Percentiles rank a stretch among this genome's conserved stretches.
These are phyloP conservation scores for Edolisoma coerulescens DNA, from an alignment of 2,113 vertebrate species.

Conservation along the genomic window DNA sequence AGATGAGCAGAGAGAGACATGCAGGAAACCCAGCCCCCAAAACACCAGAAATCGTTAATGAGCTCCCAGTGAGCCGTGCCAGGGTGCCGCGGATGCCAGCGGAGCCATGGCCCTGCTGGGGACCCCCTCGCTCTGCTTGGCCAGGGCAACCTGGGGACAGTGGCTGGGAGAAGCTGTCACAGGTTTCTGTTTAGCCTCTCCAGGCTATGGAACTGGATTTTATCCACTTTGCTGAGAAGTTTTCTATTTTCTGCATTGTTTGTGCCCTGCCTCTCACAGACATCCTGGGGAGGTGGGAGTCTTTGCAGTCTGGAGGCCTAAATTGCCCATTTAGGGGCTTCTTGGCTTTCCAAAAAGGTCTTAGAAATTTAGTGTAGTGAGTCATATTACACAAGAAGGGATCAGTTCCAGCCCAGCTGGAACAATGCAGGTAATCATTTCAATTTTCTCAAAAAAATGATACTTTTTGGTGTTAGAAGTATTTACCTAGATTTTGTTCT, in stretches of 20 bases:
- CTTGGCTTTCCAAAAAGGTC: neutral
- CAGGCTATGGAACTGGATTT: neutral
- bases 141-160: neutral
- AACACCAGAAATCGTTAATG: conserved; percentile 2
- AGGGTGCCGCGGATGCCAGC: rapidly evolving
- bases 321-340: conserved; percentile 28
- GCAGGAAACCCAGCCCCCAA: conserved; percentile 66
- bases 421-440: neutral
- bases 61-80: neutral
- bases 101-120: rapidly evolving
- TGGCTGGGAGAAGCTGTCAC: neutral
- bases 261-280: neutral
- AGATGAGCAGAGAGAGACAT: conserved; percentile 65
- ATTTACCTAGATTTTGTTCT: neutral
- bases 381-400: neutral
- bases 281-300: neutral
- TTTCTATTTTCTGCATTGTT: conserved; percentile 6
- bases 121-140: neutral
- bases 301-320: neutral
- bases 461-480: neutral
- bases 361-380: neutral
- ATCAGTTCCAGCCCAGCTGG: neutral
- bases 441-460: neutral
- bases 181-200: neutral
- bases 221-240: neutral